Percentiles rank a stretch among this genome's conserved stretches.
These are phyloP conservation scores for Petrocephalus microphthalmus DNA, from an alignment of 2,113 vertebrate species.

Conservation along the genomic window DNA sequence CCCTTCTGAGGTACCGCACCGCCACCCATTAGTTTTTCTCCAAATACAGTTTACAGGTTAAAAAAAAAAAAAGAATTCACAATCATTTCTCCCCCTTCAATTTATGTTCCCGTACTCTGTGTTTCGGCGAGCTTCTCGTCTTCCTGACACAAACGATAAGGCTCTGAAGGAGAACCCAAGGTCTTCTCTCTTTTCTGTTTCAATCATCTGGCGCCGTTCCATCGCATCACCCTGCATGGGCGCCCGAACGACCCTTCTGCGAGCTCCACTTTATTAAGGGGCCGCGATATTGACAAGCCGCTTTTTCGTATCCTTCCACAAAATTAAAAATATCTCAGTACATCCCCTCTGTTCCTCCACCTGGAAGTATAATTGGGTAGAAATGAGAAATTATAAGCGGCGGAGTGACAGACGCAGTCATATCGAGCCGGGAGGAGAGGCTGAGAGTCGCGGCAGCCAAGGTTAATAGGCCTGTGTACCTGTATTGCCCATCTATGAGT, in stretches of 20 bases:
- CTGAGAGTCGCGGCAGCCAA: neutral
- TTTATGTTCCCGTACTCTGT: neutral
- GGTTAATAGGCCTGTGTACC: conserved; percentile 3
- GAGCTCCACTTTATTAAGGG: conserved; percentile 1
- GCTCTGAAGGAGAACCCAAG: neutral
- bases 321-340: neutral
- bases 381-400: conserved; percentile 6
- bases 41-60: neutral
- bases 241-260: neutral
- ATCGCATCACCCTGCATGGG: neutral
- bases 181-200: neutral
- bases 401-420: neutral
- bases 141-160: neutral
- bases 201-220: neutral
- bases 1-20: neutral
- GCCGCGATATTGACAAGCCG: neutral
- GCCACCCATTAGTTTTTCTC: neutral
- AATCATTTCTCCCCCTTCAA: neutral
- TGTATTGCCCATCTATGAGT: neutral
- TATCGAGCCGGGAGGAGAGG: neutral
- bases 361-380: neutral
- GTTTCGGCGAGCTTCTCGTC: neutral
- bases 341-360: neutral
- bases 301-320: neutral
- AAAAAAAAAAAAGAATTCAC: neutral